Percentiles rank a stretch among this genome's conserved stretches.
Evolutionary conservation across 2,113 vertebrate species (phyloP).

Genomic region (Xiphophorus couchianus): DNA sequence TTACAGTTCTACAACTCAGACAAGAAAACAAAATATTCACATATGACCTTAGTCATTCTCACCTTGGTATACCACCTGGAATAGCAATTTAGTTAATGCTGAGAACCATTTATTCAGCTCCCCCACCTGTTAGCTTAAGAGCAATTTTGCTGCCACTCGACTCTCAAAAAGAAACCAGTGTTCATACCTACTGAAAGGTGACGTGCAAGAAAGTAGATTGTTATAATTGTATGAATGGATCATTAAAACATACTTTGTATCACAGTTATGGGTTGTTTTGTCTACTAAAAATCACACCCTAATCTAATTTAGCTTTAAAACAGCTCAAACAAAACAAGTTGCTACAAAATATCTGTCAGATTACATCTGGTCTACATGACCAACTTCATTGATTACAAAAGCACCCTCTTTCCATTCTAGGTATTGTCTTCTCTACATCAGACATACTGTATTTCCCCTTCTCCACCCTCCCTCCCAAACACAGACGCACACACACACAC

Average conservation of each 20-base stretch:
- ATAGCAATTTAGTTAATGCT: constrained; percentile 58
- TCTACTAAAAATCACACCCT: background rate
- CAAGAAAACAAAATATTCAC: constrained; percentile 20
- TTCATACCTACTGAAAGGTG: constrained; percentile 18
- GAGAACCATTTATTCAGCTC: constrained; percentile 34
- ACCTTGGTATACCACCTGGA: constrained; percentile 61
- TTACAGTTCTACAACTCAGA: constrained; percentile 53
- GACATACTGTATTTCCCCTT: background rate
- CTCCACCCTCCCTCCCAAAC: too few relatives aligned
- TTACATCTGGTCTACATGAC: background rate
- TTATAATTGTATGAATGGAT: background rate
- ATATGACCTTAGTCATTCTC: constrained; percentile 54
- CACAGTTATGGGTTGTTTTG: background rate
- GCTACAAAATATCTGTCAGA: background rate
- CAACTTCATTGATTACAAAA: background rate
- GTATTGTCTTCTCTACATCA: background rate
- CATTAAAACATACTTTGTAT: background rate
- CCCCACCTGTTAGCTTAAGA: constrained; percentile 10
- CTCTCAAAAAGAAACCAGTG: background rate
- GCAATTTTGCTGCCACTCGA: constrained; percentile 53
- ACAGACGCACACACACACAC: background rate
- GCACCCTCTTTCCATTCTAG: background rate
- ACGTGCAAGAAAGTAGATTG: background rate
- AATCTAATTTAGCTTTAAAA: background rate
- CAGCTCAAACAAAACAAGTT: background rate